phyloP scores from a whole-genome alignment of 2,113 vertebrate species.

The Rallus limicola region DNA sequence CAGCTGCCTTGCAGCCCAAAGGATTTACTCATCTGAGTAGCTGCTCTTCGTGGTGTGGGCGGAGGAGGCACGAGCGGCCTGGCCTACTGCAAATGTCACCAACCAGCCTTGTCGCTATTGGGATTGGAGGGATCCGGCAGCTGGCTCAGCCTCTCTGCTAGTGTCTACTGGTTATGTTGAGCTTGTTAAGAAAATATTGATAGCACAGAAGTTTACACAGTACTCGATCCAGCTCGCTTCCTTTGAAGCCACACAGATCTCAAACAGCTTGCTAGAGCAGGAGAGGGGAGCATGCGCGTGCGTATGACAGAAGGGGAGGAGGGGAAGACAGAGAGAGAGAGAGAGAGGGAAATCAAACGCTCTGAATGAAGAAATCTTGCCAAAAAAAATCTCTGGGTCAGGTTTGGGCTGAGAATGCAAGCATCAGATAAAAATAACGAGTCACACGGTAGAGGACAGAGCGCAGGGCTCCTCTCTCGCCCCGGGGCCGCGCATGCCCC shows the following conservation, averaged over 20 bases:
- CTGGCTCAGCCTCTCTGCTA: background rate
- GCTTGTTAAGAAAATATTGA: constrained; percentile 50
- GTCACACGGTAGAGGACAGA: constrained; percentile 83
- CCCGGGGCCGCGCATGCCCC: constrained; percentile 79
- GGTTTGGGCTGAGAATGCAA: constrained; percentile 79
- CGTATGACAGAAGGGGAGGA: too few relatives aligned
- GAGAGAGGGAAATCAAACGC: background rate
- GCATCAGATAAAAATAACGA: constrained; percentile 91
- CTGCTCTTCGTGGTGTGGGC: background rate
- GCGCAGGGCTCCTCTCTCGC: constrained; percentile 73
- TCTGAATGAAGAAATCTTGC: constrained; percentile 61
- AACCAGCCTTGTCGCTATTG: background rate
- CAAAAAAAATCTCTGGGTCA: constrained; percentile 56
- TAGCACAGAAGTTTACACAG: background rate
- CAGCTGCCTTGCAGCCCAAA: background rate
- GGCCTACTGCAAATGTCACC: background rate
- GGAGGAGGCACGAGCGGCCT: background rate
- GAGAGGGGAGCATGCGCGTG: background rate
- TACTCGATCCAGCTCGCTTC: background rate
- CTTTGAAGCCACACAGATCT: constrained; percentile 3
- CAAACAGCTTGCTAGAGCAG: background rate
- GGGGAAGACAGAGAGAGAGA: background rate
- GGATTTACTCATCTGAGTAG: background rate
- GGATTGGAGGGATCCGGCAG: background rate
- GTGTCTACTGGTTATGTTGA: background rate